A percentile compares a stretch with the other conserved stretches of the same genome.
Conservation (phyloP, 2,888 invertebrate species). For the Metacarcinus magister region DNA sequence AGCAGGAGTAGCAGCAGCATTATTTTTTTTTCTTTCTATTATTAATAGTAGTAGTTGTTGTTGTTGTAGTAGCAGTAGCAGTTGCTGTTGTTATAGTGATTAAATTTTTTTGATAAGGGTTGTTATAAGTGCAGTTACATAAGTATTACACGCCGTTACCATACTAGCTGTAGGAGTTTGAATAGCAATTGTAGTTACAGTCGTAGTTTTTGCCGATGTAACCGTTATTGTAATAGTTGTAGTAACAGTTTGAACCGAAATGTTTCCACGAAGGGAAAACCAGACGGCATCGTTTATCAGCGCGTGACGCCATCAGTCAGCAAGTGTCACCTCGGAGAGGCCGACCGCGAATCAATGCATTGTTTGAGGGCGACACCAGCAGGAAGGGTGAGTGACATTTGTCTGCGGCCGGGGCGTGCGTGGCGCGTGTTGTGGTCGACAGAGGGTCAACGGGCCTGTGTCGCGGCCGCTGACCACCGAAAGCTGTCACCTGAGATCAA, state of each 20-base stretch:
- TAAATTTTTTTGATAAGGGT: too few relatives aligned
- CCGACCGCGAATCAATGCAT: constrained; percentile 46
- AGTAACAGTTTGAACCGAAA: constrained; percentile 5
- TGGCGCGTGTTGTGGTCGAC: constrained; percentile 4
- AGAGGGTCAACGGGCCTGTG: neutral
- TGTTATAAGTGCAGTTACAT: neutral
- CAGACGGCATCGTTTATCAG: constrained; percentile 37
- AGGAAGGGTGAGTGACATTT: constrained; percentile 46
- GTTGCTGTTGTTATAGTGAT: neutral
- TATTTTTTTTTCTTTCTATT: neutral
- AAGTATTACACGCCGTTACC: neutral
- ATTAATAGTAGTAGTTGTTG: neutral
- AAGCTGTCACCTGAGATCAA: constrained; percentile 58
- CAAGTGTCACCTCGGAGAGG: neutral
- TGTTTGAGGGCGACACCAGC: constrained; percentile 34
- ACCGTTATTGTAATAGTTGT: neutral
- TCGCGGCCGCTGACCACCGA: constrained; percentile 47
- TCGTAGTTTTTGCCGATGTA: neutral
- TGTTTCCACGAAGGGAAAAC: neutral
- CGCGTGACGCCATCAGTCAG: constrained; percentile 38
- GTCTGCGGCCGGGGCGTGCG: constrained; percentile 46
- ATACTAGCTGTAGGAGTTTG: neutral
- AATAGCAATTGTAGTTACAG: neutral
- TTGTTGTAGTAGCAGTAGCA: neutral
- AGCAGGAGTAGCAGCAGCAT: neutral